Percentiles rank a stretch among this genome's conserved stretches.
Evolutionary conservation across 1,140 invertebrate genomes (phyloP).

Genomic region (Ylistrum balloti): DNA sequence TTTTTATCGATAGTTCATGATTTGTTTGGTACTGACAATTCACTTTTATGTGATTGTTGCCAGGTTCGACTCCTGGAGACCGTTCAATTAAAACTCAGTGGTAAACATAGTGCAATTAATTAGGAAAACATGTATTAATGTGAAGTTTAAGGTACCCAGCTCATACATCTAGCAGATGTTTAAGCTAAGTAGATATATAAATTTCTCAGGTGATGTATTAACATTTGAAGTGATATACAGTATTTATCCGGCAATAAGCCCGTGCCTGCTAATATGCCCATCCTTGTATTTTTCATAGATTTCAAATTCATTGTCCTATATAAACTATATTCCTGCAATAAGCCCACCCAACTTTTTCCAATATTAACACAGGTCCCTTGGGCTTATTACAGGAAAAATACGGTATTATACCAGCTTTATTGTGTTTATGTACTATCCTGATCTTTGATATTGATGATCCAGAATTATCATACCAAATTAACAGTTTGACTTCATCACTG

Average conservation of each 20-base stretch:
- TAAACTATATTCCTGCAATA: too few relatives aligned
- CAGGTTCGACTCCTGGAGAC: neutral
- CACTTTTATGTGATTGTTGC: neutral
- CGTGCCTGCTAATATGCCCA: too few relatives aligned
- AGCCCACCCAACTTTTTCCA: too few relatives aligned
- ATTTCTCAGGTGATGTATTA: too few relatives aligned
- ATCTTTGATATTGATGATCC: neutral
- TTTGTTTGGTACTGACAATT: neutral
- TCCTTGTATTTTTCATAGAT: too few relatives aligned
- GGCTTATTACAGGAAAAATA: too few relatives aligned
- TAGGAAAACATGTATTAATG: neutral
- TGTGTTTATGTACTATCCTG: neutral
- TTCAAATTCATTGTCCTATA: too few relatives aligned
- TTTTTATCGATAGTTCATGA: neutral
- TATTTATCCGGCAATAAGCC: too few relatives aligned
- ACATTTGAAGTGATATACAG: too few relatives aligned
- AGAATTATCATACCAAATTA: neutral
- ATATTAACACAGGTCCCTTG: too few relatives aligned
- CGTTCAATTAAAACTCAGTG: neutral
- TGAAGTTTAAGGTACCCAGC: neutral
- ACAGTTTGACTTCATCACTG: neutral
- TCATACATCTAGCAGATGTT: neutral
- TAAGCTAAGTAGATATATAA: neutral
- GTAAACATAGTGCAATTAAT: neutral
- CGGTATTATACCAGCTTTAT: neutral